Evolutionary conservation across 1,140 invertebrate genomes (phyloP), one percentile per base, ranked within the genome.

Genomic region (Chironomus striatipennis): DNA sequence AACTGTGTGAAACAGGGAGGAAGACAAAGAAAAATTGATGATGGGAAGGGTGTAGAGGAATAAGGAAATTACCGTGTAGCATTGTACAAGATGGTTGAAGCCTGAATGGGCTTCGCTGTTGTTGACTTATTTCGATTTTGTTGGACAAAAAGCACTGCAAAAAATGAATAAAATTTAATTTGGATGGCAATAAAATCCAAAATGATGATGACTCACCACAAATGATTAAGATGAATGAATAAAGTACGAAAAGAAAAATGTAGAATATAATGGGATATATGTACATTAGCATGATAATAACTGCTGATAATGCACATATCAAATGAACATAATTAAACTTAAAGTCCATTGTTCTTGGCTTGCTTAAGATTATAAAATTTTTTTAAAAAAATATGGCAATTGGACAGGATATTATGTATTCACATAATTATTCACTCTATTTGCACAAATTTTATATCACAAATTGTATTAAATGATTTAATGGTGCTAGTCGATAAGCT

Each of bases 261-360:
- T 81, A 78, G 75, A 82, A 82, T 72, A 82, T 81, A 57, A 79
- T 77, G 72, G 81, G 81, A 78, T 81, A 81, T 77, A 80, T 82
- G 79, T 80, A 82, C 77, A 81, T 79, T 75, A 81, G 77, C 73
- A 80, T 79, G 77, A 81, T 42, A 12, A 72, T 9, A 20, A 47
- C 42, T 6, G 74, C 21, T 7, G 34, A 12, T 43, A 72, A 67
- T 72, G 65, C 65, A 70, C 65, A 70, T 8, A 70, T 20, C 2
- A 70, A 17, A 18, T 70, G 65, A 12, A 9, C 9, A 20, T 70
- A 70, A 20, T 18, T 70, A 21, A 70, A 70, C 18, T 70, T 18
- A 20, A 18, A 70, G 2, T 70, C 20, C 65, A 70, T 70, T 21
- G 6, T 67, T 70, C 2, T 10, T 8, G 7, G 47, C 2, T 18